These are phyloP conservation scores for human (Homo sapiens) DNA, from an alignment of 2,113 vertebrate species.

Conservation along the genomic window DNA sequence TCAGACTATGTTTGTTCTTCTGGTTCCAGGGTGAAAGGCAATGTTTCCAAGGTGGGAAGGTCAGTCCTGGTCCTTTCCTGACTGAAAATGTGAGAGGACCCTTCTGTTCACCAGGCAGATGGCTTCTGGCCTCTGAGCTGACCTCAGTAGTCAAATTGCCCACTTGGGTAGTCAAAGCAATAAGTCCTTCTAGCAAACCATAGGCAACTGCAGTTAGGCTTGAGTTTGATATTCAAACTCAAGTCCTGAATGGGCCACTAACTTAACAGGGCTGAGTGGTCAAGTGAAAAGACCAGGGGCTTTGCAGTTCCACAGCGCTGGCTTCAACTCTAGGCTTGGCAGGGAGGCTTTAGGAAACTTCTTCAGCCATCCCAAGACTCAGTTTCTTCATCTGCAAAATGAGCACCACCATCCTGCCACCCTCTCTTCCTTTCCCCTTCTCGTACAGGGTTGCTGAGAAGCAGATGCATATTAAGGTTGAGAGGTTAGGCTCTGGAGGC, in stretches of 20 bases:
- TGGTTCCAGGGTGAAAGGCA: background rate
- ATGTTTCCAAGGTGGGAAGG: background rate
- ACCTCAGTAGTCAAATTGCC: background rate
- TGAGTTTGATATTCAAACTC: background rate
- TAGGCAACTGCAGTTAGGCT: background rate
- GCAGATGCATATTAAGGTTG: background rate
- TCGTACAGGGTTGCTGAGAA: background rate
- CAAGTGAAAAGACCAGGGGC: background rate
- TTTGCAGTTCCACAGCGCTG: background rate
- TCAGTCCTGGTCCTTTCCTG: background rate
- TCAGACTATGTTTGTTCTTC: constrained; percentile 10
- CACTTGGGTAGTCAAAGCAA: background rate
- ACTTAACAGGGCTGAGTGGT: background rate
- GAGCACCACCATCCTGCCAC: background rate
- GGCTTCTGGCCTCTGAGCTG: background rate
- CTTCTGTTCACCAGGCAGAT: background rate
- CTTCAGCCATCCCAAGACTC: background rate
- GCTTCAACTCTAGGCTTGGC: background rate
- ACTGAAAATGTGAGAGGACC: background rate
- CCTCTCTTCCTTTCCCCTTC: too few relatives aligned
- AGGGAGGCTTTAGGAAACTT: background rate
- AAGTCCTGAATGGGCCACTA: background rate
- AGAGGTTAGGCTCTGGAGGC: background rate
- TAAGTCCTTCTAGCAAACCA: background rate
- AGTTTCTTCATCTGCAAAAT: constrained; percentile 10